These are phyloP conservation scores for Plebejus anna DNA, from an alignment of 2,888 invertebrate species.

Conservation along the genomic window DNA sequence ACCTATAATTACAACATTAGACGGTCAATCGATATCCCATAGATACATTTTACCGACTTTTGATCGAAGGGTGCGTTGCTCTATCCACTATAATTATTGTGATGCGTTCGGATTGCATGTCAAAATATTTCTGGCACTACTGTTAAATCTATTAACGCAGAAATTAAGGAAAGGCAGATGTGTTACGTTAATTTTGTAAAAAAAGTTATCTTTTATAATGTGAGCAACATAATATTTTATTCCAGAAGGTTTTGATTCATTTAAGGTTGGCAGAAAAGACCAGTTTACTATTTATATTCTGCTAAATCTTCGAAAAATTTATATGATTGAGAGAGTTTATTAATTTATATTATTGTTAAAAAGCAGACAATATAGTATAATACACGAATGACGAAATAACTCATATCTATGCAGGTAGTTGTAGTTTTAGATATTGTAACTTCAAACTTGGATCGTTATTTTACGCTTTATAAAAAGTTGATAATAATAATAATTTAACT, in stretches of 20 bases:
- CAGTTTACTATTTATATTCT: background rate
- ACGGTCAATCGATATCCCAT: conserved; percentile 72
- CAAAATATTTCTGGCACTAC: conserved; percentile 53
- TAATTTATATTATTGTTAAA: background rate
- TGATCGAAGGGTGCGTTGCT: conserved; percentile 49
- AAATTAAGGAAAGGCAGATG: conserved; percentile 16
- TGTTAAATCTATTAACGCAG: conserved; percentile 28
- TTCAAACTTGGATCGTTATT: background rate
- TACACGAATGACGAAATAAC: background rate
- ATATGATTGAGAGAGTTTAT: background rate
- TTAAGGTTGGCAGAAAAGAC: background rate
- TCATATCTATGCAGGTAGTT: background rate
- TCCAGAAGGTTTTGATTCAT: background rate
- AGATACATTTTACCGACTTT: conserved; percentile 47
- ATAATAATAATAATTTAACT: background rate
- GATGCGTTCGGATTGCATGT: conserved; percentile 59
- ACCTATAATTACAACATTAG: conserved; percentile 74
- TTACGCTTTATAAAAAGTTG: conserved; percentile 11
- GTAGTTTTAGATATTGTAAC: background rate
- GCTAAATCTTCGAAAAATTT: too few species aligned
- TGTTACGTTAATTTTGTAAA: background rate
- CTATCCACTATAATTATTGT: conserved; percentile 58
- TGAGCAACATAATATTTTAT: background rate
- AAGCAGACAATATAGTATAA: too few species aligned
- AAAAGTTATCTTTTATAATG: background rate